These are phyloP conservation scores for Strigops habroptila DNA, from an alignment of 2,113 vertebrate species.

Conservation along the genomic window DNA sequence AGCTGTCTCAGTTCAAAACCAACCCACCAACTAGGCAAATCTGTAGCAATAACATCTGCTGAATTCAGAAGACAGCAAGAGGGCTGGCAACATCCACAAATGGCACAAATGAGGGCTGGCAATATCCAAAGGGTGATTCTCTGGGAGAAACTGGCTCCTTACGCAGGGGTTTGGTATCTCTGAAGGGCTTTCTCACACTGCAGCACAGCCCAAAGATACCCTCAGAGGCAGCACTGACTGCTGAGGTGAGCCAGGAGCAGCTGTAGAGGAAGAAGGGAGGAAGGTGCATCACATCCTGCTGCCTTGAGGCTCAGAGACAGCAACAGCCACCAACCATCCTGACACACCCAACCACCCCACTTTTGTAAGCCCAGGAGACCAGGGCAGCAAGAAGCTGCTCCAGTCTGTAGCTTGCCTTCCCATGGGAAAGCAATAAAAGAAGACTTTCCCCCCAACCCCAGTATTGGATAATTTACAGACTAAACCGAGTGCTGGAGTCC, in stretches of 20 bases:
- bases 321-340: neutral
- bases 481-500: neutral
- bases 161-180: neutral
- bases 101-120: neutral
- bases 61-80: neutral
- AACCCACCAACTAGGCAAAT: conserved; percentile 7
- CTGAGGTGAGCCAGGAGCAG: neutral
- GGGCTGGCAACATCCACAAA: neutral
- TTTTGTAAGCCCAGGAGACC: neutral
- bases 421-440: neutral
- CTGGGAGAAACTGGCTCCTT: fast-evolving
- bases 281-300: neutral
- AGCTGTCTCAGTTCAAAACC: conserved; percentile 22
- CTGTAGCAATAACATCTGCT: conserved; percentile 20
- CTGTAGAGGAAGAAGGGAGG: neutral
- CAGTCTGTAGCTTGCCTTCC: neutral
- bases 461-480: neutral
- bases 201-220: neutral
- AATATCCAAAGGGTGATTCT: neutral
- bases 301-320: neutral
- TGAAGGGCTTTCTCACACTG: neutral
- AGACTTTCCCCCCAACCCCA: fast-evolving
- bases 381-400: neutral
- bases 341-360: fast-evolving
- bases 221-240: neutral